Base-by-base conservation (phyloP, 2,797 vertebrate species). In the Scarus forsteni region DNA sequence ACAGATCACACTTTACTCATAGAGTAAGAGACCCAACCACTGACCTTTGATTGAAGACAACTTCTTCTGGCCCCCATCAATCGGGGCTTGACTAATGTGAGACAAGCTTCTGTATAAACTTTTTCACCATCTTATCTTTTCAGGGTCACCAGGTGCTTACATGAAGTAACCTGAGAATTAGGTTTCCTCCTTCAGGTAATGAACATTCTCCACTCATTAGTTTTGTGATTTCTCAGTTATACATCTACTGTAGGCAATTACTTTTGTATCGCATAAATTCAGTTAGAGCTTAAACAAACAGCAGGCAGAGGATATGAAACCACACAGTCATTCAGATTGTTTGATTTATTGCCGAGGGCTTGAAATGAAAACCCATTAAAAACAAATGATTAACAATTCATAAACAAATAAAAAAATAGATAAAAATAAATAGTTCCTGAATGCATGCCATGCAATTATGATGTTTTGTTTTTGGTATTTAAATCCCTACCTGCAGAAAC, bases 401-500 rank as follows among this genome's bases (percentile, higher is more conserved):
- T 18, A 27, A 27, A 27, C 11, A 51, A 14, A 18, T 52, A 48
- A 44, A 53, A 18, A 2, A 34, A 12, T 10, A 46, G 18, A n/a
- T 8, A 55, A 7, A 46, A 36, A 40, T 36, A 57, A 45, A 40
- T 6, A 19, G 34, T 60, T 6, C 3, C 16, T 66, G 62, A 63
- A 66, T 11, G 58, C 42, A 54, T 6, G 40, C 52, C 43, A 8
- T 48, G 52, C 60, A 67, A 82, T 44, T 44, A 15, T 84, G 71
- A 56, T 61, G 70, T 77, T 83, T 76, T 71, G 19, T 49, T 68
- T 67, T 63, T 61, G 62, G 64, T 77, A 53, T 80, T 82, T 46
- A 72, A 85, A 75, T 71, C 48, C 57, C 27, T 53, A 62, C 54
- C 62, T 79, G 56, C 36, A 58, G 69, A 81, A 61, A 57, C 57